phyloP scores from a whole-genome alignment of 1,140 invertebrate genomes.

The Saccostrea cuccullata region DNA sequence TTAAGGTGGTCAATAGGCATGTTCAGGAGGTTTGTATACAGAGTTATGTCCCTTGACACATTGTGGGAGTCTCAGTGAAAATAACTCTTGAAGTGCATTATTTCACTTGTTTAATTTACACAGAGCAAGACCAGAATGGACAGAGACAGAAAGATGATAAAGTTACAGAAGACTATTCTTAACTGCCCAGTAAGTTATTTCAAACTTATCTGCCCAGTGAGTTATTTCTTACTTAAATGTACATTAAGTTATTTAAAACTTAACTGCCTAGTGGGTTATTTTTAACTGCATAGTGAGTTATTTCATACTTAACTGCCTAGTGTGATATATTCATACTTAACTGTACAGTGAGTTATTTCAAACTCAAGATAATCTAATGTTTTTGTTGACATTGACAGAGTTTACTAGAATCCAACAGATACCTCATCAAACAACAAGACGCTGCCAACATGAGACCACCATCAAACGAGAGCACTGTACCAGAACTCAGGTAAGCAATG shows the following conservation, averaged over 20 bases:
- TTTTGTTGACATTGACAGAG: conserved; percentile 57
- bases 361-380: too few species aligned
- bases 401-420: conserved; percentile 73
- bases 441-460: conserved; percentile 68
- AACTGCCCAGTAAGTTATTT: conserved; percentile 72
- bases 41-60: conserved; percentile 2
- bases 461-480: conserved; percentile 55
- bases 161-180: conserved; percentile 70
- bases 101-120: background rate
- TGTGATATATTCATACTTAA: background rate
- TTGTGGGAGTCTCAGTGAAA: too few species aligned
- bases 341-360: conserved; percentile 59
- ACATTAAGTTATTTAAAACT: conserved; percentile 55
- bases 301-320: background rate
- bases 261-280: conserved; percentile 72
- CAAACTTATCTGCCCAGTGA: conserved; percentile 52
- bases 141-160: conserved; percentile 69
- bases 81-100: background rate
- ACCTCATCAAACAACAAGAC: conserved; percentile 73
- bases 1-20: conserved; percentile 69
- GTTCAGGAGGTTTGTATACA: conserved; percentile 67
- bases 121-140: conserved; percentile 71
- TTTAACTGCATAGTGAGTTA: conserved; percentile 58
- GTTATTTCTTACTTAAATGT: conserved; percentile 37
- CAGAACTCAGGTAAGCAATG: conserved; percentile 60